Base-by-base conservation (phyloP, 2,797 vertebrate genomes). In the Amblyraja radiata region DNA sequence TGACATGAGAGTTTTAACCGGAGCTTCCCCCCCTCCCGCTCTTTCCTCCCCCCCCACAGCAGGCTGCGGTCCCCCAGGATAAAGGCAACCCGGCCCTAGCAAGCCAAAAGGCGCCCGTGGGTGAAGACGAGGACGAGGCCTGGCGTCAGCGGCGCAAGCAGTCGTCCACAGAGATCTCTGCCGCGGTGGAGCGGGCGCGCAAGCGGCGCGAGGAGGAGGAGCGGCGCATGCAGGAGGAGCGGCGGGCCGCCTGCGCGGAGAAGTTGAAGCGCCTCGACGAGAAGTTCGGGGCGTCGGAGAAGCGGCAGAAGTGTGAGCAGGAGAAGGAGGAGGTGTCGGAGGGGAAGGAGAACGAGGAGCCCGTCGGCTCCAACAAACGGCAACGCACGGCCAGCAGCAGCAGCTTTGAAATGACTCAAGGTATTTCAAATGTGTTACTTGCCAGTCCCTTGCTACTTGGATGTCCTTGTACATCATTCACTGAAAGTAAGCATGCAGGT, bases 191-290 rank as follows among this genome's bases (percentile, higher is more conserved):
- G 94, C 96, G 98, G 13, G 98, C 98, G 0, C 97, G 98, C 3
- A 96, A 98, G 0, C 97, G 98, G 0, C 97, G 98, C 0, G 98
- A 98, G 28, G 98, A 98, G 77, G 98, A 99, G 93, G 98, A 99
- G 46, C 97, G 98, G 0, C 96, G 98, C 83, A 99, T 99, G 98
- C 97, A 98, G 94, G 98, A 99, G 91, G 98, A 99, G 94, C 96
- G 98, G 11, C 96, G 98, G 6, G 98, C 98, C 0, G 98, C 98
- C 63, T 99, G 98, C 0, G 98, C 98, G 0, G 98, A 98, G 94
- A 99, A 99, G 94, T 97, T 99, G 9, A 99, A 99, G 94, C 96
- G 97, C 84, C 96, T 99, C 6, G 98, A 99, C n/a, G 98, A 98
- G 94, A 98, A 98, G 94, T 97, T 97, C 93, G 97, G 98, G 36